phyloP scores from a whole-genome alignment of 2,113 vertebrate species.

The Vulpes ferrilata region DNA sequence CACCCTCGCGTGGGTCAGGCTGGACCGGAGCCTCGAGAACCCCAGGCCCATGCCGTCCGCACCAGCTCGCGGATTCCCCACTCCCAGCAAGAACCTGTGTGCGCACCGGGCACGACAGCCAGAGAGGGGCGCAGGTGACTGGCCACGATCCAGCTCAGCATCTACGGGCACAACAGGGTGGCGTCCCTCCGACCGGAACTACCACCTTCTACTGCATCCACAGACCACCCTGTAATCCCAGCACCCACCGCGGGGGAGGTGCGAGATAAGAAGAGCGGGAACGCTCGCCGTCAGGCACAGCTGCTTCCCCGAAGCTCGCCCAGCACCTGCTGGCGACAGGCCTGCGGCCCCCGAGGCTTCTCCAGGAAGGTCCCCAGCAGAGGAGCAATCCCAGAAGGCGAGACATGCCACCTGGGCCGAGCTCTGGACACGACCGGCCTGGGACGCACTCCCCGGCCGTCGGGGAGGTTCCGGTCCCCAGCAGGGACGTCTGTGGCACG shows the following conservation, averaged over 20 bases:
- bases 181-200: fast-evolving
- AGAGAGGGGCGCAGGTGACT: fast-evolving
- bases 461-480: fast-evolving
- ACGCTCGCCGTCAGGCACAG: background rate
- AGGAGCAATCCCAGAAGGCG: fast-evolving
- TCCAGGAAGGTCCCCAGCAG: background rate
- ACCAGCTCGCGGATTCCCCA: fast-evolving
- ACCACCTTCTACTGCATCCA: fast-evolving
- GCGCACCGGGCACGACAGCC: fast-evolving
- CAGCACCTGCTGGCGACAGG: background rate
- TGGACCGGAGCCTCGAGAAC: fast-evolving
- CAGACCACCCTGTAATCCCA: fast-evolving
- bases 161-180: fast-evolving
- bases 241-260: fast-evolving
- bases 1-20: fast-evolving
- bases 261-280: fast-evolving
- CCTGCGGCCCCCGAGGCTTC: background rate
- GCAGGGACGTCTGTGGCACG: background rate
- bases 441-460: background rate
- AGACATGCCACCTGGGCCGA: fast-evolving
- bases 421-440: fast-evolving
- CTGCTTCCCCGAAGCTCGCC: background rate
- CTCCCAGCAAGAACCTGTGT: background rate
- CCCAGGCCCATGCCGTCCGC: fast-evolving
- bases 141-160: fast-evolving